Percentiles rank a stretch among this genome's conserved stretches.
Conservation (phyloP, 2,113 vertebrate genomes). For the Odontophorus gujanensis region DNA sequence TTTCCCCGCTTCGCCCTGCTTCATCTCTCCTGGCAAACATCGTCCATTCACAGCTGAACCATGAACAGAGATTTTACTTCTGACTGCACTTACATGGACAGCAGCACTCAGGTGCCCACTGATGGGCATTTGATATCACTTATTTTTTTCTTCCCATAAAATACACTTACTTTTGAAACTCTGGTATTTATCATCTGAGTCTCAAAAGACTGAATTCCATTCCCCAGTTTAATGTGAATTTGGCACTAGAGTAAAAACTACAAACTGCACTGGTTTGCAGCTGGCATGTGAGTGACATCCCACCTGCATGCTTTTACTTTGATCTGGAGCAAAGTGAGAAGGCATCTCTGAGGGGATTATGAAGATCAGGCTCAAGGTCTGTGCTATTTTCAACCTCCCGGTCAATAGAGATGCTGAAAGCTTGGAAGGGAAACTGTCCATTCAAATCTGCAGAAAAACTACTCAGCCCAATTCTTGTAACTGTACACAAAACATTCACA, state of each 20-base stretch:
- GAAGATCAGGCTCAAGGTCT: conserved; percentile 12
- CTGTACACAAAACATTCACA: background rate
- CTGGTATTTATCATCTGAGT: background rate
- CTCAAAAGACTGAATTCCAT: background rate
- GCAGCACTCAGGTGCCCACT: background rate
- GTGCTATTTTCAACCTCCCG: background rate
- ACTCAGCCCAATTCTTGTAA: background rate
- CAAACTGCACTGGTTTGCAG: background rate
- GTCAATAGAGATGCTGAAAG: background rate
- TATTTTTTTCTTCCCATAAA: background rate
- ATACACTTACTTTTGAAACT: background rate
- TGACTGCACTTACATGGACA: background rate
- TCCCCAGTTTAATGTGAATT: background rate
- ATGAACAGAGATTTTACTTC: background rate
- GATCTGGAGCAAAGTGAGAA: background rate
- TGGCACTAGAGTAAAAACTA: background rate
- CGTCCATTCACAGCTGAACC: rapidly evolving
- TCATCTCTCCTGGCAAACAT: background rate
- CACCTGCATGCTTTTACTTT: background rate
- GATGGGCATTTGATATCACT: background rate
- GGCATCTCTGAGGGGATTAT: conserved; percentile 3
- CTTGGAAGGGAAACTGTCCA: background rate
- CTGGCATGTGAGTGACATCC: background rate
- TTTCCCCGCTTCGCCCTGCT: background rate
- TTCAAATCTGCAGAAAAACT: background rate